phyloP scores from a whole-genome alignment of 2,797 vertebrate genomes.

The Chrysocyon brachyurus region DNA sequence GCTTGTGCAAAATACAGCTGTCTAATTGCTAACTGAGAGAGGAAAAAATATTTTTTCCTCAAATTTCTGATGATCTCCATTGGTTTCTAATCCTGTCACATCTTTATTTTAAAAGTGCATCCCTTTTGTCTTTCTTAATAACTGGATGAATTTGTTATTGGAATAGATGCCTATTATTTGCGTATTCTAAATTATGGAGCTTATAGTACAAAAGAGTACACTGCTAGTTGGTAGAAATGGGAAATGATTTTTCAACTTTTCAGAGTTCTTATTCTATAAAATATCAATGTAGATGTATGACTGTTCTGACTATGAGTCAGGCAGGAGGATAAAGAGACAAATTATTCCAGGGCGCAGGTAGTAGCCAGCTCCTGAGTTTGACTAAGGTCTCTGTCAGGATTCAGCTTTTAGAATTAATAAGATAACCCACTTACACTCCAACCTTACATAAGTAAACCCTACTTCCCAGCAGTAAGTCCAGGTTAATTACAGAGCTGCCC shows the following conservation, averaged over 20 bases:
- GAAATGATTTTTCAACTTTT: constrained; percentile 54
- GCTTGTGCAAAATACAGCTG: constrained; percentile 83
- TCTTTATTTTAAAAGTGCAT: constrained; percentile 77
- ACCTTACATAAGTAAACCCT: not conserved
- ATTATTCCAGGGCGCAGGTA: not conserved
- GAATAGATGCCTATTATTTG: constrained; percentile 71
- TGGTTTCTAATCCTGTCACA: constrained; percentile 82
- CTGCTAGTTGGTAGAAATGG: not conserved
- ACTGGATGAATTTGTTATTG: constrained; percentile 69
- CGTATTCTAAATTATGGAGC: constrained; percentile 61
- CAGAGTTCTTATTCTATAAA: not conserved
- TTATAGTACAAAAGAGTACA: constrained; percentile 39
- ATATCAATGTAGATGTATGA: not conserved
- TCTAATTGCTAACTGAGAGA: constrained; percentile 79
- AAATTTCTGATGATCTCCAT: constrained; percentile 78
- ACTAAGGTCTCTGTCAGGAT: not conserved
- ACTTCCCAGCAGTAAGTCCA: not conserved
- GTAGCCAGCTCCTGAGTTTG: not conserved
- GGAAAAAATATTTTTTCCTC: constrained; percentile 62
- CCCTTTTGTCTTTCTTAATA: constrained; percentile 83
- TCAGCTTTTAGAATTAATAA: not conserved
- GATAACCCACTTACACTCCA: accelerated
- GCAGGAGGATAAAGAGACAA: not conserved
- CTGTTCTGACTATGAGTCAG: not conserved
- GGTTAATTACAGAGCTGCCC: not conserved